Conservation (phyloP, 2,797 vertebrate species). For the Leptodactylus fallax region DNA sequence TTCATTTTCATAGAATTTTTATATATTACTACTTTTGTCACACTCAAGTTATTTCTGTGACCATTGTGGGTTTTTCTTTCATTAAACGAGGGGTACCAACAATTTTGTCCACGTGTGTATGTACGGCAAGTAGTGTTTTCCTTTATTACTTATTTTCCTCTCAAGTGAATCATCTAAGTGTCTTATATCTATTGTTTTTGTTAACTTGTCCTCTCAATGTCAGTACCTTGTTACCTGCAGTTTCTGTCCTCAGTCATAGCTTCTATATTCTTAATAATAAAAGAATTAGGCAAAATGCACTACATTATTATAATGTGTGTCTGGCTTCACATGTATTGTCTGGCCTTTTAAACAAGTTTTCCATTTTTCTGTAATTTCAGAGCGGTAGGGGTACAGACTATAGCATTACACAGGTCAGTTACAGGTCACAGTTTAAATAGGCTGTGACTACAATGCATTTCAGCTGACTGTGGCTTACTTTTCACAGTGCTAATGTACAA, state of each 20-base stretch:
- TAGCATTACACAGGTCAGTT: constrained; percentile 23
- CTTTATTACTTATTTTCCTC: too few species aligned
- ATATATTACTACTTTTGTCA: too few species aligned
- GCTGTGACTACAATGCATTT: constrained; percentile 34
- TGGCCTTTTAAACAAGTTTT: not conserved
- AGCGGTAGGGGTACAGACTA: not conserved
- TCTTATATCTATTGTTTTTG: too few species aligned
- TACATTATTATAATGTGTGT: not conserved
- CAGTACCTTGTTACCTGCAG: too few species aligned
- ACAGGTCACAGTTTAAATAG: constrained; percentile 35
- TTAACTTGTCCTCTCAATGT: not conserved
- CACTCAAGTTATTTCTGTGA: too few species aligned
- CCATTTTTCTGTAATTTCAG: constrained; percentile 17
- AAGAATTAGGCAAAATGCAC: not conserved
- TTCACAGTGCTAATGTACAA: constrained; percentile 35
- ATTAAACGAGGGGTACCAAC: too few species aligned
- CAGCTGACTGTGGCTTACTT: constrained; percentile 30
- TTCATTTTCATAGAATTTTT: too few species aligned
- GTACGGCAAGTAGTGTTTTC: too few species aligned
- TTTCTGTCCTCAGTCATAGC: not conserved
- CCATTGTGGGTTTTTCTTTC: too few species aligned
- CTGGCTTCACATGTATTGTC: not conserved
- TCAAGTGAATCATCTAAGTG: too few species aligned
- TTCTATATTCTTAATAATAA: not conserved
- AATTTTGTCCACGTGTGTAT: too few species aligned